These are phyloP conservation scores for Pseudopleuronectes americanus DNA, from an alignment of 2,797 vertebrate genomes.

Conservation along the genomic window DNA sequence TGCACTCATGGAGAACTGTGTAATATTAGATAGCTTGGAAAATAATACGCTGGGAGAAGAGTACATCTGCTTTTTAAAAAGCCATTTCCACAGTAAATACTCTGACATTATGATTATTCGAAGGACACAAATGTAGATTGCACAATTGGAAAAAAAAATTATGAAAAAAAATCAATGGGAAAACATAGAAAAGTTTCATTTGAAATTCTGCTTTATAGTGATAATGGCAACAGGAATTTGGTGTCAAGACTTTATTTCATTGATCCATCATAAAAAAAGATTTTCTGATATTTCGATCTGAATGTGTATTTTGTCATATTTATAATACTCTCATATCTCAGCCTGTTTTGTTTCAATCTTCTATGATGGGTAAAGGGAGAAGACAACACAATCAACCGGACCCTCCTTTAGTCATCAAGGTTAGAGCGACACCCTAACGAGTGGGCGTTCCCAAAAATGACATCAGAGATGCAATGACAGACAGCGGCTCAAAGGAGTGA, in stretches of 20 bases:
- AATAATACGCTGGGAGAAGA: too few relatives aligned
- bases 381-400: conserved; percentile 32
- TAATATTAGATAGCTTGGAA: conserved; percentile 44
- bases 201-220: background rate
- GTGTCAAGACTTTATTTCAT: background rate
- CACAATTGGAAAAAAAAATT: conserved; percentile 6
- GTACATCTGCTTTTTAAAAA: too few relatives aligned
- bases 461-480: conserved; percentile 23
- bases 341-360: too few relatives aligned
- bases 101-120: conserved; percentile 40
- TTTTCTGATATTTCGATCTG: too few relatives aligned
- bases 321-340: too few relatives aligned
- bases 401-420: conserved; percentile 2
- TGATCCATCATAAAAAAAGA: too few relatives aligned
- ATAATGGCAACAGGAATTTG: background rate
- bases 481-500: conserved; percentile 24
- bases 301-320: too few relatives aligned
- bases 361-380: background rate
- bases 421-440: conserved; percentile 18
- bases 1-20: conserved; percentile 42
- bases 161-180: conserved; percentile 16
- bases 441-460: conserved; percentile 28
- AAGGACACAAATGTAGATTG: conserved; percentile 34
- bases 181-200: too few relatives aligned
- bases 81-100: background rate